A percentile compares a stretch with the other conserved stretches of the same genome.
These are phyloP conservation scores for Dendrolimus punctatus DNA, from an alignment of 1,140 invertebrate genomes.

Conservation along the genomic window DNA sequence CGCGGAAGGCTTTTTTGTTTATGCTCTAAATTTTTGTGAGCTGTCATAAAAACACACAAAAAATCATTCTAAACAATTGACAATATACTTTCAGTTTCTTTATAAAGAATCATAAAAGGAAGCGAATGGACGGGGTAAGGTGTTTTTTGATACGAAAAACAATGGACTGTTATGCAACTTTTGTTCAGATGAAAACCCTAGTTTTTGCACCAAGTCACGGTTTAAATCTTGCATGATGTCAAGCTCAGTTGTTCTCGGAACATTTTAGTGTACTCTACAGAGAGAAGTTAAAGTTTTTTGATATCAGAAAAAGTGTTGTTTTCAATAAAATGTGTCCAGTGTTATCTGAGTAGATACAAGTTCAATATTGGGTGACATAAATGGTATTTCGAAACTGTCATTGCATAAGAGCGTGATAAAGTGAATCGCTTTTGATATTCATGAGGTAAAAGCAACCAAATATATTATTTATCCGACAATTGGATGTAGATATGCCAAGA, in stretches of 20 bases:
- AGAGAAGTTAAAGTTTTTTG: slow-evolving; percentile 22
- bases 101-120: slow-evolving; percentile 51
- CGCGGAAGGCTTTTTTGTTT: slow-evolving; percentile 65
- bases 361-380: too few species aligned
- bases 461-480: too few species aligned
- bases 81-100: slow-evolving; percentile 69
- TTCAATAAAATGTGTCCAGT: slow-evolving; percentile 10
- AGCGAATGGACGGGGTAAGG: slow-evolving; percentile 35
- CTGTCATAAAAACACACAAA: slow-evolving; percentile 46
- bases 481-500: too few species aligned
- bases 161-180: slow-evolving; percentile 41
- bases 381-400: too few species aligned
- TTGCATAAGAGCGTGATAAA: too few species aligned
- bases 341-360: slow-evolving; percentile 10
- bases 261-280: slow-evolving; percentile 12
- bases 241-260: slow-evolving; percentile 23
- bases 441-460: too few species aligned
- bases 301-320: slow-evolving; percentile 19
- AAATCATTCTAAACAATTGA: slow-evolving; percentile 33
- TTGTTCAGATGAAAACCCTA: slow-evolving; percentile 37
- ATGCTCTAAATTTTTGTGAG: slow-evolving; percentile 63
- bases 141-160: slow-evolving; percentile 64
- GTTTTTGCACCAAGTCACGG: slow-evolving; percentile 21
- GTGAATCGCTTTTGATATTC: too few species aligned
- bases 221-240: slow-evolving; percentile 7